These are phyloP conservation scores for Daubentonia madagascariensis DNA, from an alignment of 2,113 vertebrate species.

Conservation along the genomic window DNA sequence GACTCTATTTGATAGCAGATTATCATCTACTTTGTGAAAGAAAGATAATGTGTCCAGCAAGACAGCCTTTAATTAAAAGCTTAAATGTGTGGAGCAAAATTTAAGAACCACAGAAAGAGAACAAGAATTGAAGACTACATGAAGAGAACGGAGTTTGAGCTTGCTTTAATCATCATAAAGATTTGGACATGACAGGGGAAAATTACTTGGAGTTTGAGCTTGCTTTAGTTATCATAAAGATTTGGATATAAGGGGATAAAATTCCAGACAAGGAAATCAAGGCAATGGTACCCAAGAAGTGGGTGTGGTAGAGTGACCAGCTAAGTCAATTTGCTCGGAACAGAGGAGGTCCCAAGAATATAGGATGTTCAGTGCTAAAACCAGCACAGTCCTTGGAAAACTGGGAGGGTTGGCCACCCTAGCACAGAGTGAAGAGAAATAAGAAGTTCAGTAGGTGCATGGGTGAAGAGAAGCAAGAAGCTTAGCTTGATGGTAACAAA, in stretches of 20 bases:
- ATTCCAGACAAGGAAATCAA: background rate
- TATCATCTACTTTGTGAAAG: background rate
- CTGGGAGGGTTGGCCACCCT: background rate
- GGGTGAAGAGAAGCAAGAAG: background rate
- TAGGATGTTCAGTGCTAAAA: background rate
- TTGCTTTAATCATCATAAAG: background rate
- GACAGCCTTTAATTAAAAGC: background rate
- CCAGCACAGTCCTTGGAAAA: background rate
- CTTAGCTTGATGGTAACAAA: background rate
- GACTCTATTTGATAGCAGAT: background rate
- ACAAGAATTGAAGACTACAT: background rate
- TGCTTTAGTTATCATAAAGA: background rate
- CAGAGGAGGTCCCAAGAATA: fast-evolving
- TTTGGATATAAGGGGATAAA: background rate
- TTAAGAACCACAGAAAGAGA: background rate
- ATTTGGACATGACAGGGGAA: background rate
- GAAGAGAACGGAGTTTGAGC: background rate
- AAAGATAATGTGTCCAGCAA: background rate
- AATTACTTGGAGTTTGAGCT: background rate
- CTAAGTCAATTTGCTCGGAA: background rate
- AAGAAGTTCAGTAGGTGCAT: background rate
- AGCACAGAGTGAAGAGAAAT: background rate
- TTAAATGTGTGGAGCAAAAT: background rate
- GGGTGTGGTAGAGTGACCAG: too few relatives aligned
- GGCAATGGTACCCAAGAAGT: background rate